Percentiles rank a stretch among this genome's conserved stretches.
Evolutionary conservation across 2,888 invertebrate species (phyloP).

Genomic region (Drosophila setosimentum): DNA sequence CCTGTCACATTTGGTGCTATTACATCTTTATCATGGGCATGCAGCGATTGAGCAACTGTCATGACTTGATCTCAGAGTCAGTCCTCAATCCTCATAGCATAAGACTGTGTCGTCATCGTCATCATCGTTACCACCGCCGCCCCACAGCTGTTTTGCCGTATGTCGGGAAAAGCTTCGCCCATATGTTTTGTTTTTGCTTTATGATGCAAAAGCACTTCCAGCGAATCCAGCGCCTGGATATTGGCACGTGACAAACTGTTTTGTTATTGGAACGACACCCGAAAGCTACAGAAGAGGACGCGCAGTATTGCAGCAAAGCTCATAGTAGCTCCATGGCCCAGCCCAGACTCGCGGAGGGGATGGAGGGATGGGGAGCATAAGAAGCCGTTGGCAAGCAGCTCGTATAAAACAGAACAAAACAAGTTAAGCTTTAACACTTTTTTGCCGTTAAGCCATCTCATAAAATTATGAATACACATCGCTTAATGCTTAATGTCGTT

Average conservation of each 20-base stretch:
- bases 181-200: constrained; percentile 69
- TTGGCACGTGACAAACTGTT: constrained; percentile 66
- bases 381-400: constrained; percentile 31
- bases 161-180: constrained; percentile 57
- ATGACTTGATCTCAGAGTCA: constrained; percentile 23
- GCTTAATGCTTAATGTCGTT: constrained; percentile 14
- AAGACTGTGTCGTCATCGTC: constrained; percentile 45
- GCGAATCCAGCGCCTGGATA: constrained; percentile 48
- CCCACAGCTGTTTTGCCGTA: constrained; percentile 62
- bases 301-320: constrained; percentile 60
- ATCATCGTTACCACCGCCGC: constrained; percentile 20
- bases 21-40: constrained; percentile 24
- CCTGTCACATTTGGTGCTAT: neutral
- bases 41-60: constrained; percentile 46
- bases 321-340: constrained; percentile 19
- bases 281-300: constrained; percentile 45
- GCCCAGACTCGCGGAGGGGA: constrained; percentile 6
- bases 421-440: constrained; percentile 6
- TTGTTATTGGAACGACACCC: constrained; percentile 36
- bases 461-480: constrained; percentile 43
- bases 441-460: constrained; percentile 38
- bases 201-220: constrained; percentile 47
- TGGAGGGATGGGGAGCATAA: constrained; percentile 5
- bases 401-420: constrained; percentile 41
- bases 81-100: constrained; percentile 20